phyloP scores from a whole-genome alignment of 2,888 invertebrate genomes.

The Drosophila nr. perissopoda region DNA sequence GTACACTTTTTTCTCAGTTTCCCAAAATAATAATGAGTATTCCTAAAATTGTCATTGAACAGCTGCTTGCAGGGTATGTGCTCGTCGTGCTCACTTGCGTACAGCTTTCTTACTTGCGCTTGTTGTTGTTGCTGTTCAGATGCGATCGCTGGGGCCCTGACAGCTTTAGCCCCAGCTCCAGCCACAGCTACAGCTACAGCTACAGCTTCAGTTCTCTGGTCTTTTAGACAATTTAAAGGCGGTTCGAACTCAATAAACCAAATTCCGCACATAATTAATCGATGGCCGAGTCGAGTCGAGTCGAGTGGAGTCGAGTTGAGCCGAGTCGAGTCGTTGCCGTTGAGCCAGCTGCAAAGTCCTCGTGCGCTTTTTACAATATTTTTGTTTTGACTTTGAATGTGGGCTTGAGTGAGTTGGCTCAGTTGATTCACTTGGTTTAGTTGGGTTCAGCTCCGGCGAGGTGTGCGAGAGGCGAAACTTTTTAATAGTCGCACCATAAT shows the following conservation, averaged over 20 bases:
- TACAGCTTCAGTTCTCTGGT: slow-evolving; percentile 64
- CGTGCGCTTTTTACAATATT: slow-evolving; percentile 67
- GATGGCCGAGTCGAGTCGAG: slow-evolving; percentile 64
- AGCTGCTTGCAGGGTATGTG: neutral
- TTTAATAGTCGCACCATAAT: slow-evolving; percentile 83
- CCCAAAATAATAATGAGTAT: too few relatives aligned
- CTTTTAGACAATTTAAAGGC: slow-evolving; percentile 82
- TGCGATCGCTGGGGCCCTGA: slow-evolving; percentile 57
- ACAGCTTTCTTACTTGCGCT: neutral
- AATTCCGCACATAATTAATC: slow-evolving; percentile 84
- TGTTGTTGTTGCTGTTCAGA: slow-evolving; percentile 12
- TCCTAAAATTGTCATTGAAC: too few relatives aligned
- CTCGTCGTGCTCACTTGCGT: fast-evolving
- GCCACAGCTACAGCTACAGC: slow-evolving; percentile 30
- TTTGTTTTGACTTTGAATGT: slow-evolving; percentile 79
- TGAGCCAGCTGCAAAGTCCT: slow-evolving; percentile 49
- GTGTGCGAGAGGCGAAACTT: slow-evolving; percentile 81
- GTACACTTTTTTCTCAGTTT: neutral
- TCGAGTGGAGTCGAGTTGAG: slow-evolving; percentile 49
- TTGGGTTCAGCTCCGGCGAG: slow-evolving; percentile 44
- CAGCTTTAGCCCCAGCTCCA: slow-evolving; percentile 59
- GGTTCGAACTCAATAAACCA: slow-evolving; percentile 82
- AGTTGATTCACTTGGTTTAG: slow-evolving; percentile 28
- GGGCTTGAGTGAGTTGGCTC: slow-evolving; percentile 65
- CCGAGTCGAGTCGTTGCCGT: slow-evolving; percentile 31